These are phyloP conservation scores for Ophiodon elongatus DNA, from an alignment of 2,113 vertebrate genomes.

Conservation along the genomic window DNA sequence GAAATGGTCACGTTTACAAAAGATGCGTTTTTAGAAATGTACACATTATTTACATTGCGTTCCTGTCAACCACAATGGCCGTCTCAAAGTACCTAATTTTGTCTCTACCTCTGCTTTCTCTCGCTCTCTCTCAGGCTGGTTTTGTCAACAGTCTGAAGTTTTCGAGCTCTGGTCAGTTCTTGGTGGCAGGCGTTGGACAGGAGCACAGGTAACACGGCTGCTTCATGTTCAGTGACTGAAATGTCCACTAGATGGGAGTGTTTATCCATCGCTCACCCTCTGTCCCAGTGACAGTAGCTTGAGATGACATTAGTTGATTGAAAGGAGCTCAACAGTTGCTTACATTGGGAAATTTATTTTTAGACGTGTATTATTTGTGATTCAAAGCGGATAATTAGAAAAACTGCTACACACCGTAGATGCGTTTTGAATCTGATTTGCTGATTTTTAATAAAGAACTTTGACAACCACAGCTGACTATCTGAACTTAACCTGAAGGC, in stretches of 20 bases:
- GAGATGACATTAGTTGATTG: background rate
- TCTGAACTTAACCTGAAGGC: slow-evolving; percentile 12
- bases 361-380: background rate
- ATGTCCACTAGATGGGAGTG: slow-evolving; percentile 66
- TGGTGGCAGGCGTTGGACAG: slow-evolving; percentile 94
- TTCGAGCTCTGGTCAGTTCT: slow-evolving; percentile 90
- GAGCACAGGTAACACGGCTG: slow-evolving; percentile 90
- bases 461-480: slow-evolving; percentile 5
- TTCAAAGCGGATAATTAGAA: background rate
- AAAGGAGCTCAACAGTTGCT: background rate
- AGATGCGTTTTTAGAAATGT: background rate
- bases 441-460: background rate
- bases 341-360: background rate
- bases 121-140: slow-evolving; percentile 80
- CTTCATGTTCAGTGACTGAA: background rate
- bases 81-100: background rate
- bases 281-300: background rate
- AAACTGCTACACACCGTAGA: background rate
- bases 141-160: slow-evolving; percentile 97
- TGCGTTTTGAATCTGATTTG: background rate
- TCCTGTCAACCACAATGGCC: too few relatives aligned
- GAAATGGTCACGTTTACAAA: background rate
- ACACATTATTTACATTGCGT: background rate
- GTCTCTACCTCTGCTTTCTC: background rate
- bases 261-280: background rate